Conservation (phyloP, 2,113 vertebrate species). For the Nannospalax galili region DNA sequence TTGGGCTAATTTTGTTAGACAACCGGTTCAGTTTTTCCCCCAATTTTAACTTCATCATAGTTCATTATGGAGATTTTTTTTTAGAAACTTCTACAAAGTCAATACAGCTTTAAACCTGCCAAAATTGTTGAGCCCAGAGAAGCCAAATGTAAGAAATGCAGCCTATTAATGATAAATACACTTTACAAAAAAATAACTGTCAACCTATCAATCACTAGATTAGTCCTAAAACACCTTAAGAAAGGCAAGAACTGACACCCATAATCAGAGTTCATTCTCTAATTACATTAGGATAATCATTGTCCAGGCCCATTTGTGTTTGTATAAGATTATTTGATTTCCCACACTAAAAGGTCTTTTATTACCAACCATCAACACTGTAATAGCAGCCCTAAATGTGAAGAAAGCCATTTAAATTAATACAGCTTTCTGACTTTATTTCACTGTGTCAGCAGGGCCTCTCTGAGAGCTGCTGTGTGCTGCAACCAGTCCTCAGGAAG, state of each 20-base stretch:
- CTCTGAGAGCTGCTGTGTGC: background rate
- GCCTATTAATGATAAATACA: conserved; percentile 68
- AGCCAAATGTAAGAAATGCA: conserved; percentile 64
- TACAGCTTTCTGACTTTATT: conserved; percentile 71
- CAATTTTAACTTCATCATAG: conserved; percentile 2
- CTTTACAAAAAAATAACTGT: conserved; percentile 64
- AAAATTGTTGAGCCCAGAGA: conserved; percentile 34
- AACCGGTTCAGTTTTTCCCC: background rate
- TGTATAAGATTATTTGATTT: conserved; percentile 83
- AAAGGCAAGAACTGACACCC: conserved; percentile 70
- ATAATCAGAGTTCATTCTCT: conserved; percentile 80
- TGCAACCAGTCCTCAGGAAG: background rate
- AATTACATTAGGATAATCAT: conserved; percentile 82
- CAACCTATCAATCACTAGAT: conserved; percentile 72
- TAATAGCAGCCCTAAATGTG: conserved; percentile 75
- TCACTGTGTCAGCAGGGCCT: background rate
- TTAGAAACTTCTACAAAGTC: conserved; percentile 6
- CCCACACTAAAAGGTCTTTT: conserved; percentile 81
- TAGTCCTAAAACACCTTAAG: conserved; percentile 67
- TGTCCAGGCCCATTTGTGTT: conserved; percentile 62
- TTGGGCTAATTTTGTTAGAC: background rate
- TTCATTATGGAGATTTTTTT: conserved; percentile 24
- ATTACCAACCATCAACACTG: conserved; percentile 76
- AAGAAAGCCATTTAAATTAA: conserved; percentile 79
- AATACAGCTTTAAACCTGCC: conserved; percentile 54